Base-by-base conservation (phyloP, 2,888 invertebrate species). In the Harmothoe impar region DNA sequence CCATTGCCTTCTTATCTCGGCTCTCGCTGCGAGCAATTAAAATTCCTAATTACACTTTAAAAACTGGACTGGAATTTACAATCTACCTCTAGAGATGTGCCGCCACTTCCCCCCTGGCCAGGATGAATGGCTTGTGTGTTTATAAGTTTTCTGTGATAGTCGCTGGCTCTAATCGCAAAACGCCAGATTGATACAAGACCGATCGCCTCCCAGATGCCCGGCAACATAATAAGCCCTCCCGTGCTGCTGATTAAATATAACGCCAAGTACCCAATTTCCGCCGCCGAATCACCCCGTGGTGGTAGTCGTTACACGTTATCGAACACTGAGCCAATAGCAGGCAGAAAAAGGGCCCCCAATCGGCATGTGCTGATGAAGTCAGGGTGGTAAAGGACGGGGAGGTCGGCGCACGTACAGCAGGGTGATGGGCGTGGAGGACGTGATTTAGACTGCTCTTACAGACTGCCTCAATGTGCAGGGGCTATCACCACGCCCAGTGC, bases 181-280 rank as follows among this genome's bases (percentile, higher is more conserved):
- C n/a, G 72, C 29, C 72, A 29, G 72, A 72, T 72, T 72, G 72
- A 72, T 72, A 72, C 72, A 72, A 72, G 72, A 72, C 72, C 29
- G 72, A 72, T 72, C 25, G 72, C 29, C 72, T 72, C 31, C 72
- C 5, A 72, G 72, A 72, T 72, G 29, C 15, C 29, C n/a, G 25
- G 72, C 29, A 72, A 72, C 72, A 72, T 72, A 72, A 72, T 72
- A 72, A 72, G 5, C 72, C 5, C 29, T 15, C 12, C 29, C 72
- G 72, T 23, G 72, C n/a, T n/a, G 15, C 72, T 72, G 72, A 72
- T 72, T 72, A 72, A 72, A 72, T 72, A 72, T 72, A 72, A 72
- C 72, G 72, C 25, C 29, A 25, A 72, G 72, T 15, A 72, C 15
- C 29, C 72, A 72, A 72, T 72, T 72, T 72, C 72, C 72, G 20